Evolutionary conservation across 1,140 invertebrate species (phyloP).

Genomic region (Chrysomallon squamiferum): DNA sequence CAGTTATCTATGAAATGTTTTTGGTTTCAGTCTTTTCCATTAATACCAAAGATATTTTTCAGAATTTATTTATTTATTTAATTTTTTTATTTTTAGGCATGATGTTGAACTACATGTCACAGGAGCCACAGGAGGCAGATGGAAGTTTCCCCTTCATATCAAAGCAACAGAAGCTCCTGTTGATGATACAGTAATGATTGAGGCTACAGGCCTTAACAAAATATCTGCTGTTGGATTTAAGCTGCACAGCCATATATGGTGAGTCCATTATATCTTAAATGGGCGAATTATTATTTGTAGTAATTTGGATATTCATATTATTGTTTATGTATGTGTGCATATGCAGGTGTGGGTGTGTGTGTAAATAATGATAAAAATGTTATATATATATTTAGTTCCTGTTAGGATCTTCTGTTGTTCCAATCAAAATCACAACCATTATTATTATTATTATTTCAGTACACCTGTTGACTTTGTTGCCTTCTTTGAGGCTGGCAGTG

Average conservation of each 20-base stretch:
- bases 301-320: neutral
- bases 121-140: constrained; percentile 58
- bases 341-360: too few species aligned
- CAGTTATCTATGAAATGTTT: too few species aligned
- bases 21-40: too few species aligned
- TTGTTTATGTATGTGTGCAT: too few species aligned
- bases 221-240: constrained; percentile 57
- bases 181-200: constrained; percentile 59
- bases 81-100: constrained; percentile 39
- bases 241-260: constrained; percentile 57
- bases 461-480: constrained; percentile 52
- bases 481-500: constrained; percentile 57
- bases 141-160: constrained; percentile 61
- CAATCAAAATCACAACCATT: too few species aligned
- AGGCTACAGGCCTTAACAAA: constrained; percentile 57
- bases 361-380: neutral
- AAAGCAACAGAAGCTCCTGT: constrained; percentile 55
- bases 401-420: too few species aligned
- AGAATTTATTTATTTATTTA: too few species aligned
- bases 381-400: too few species aligned
- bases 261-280: constrained; percentile 16
- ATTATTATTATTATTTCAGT: too few species aligned
- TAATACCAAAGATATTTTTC: too few species aligned
- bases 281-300: neutral
- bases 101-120: constrained; percentile 50